Base-by-base conservation (phyloP, 2,888 invertebrate species). In the Poecilobothrus nobilitatus region DNA sequence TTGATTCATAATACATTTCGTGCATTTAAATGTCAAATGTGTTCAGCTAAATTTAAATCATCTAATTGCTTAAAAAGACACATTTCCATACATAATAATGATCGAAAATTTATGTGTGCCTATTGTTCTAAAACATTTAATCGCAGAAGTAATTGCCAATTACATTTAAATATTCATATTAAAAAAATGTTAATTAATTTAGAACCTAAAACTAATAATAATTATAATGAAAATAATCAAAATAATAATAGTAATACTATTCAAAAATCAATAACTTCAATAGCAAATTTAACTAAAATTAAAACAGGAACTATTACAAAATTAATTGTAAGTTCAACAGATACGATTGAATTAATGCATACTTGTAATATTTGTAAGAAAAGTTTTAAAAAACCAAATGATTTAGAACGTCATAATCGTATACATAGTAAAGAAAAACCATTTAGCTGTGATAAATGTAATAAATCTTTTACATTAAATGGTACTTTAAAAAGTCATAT, bases 311-410 rank as follows among this genome's bases (percentile, higher is more conserved):
- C 67, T 61, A 15, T 18, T n/a, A n/a, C 61, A 61, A 2, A n/a
- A 53, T 53, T 53, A 18, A 53, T 15, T 53, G 6, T n/a, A 6
- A 5, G 1, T 15, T 1, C 10, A 15, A 18, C 27, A 27, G 27
- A n/a, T 62, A 63, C 6, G 12, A 63, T 4, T 63, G 10, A 63
- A 12, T 33, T 44, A 44, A 66, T 67, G 1, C 69, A 69, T 65
- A 75, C 74, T 68, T 78, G 78, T 66, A 63, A 70, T 1, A 76
- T 77, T 63, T 78, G 79, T 65, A 66, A 62, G 6, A 74, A 74
- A 68, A 44, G 27, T 4, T 78, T 76, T 64, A 70, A 74, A 20
- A 76, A 76, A 22, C 71, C 75, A 10, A 74, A 72, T 34, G 78
- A 78, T 71, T 66, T 78, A 9, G 63, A 71, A 5, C 75, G 78